Base-by-base conservation (phyloP, 2,113 vertebrate genomes). In the Pteruthius melanotis region DNA sequence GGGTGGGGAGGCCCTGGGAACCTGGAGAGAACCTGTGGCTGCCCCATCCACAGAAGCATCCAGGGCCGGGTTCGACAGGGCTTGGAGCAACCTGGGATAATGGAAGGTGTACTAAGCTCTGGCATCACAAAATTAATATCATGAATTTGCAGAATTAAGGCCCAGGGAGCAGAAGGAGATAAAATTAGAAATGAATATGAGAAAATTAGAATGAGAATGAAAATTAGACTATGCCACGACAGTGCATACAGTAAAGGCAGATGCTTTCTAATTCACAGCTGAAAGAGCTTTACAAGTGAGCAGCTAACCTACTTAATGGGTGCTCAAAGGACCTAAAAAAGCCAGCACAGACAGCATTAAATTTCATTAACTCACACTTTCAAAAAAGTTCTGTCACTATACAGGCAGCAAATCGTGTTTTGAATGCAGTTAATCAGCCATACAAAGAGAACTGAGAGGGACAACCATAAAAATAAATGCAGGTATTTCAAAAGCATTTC, bases 371-470 rank as follows among this genome's bases (percentile, higher is more conserved):
- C 66, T 77, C 54, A 53, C 45, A 72, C 42, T 82, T 91, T 52
- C 33, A 83, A 76, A 69, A 78, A 78, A 87, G 39, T 56, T 83
- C 81, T 66, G 71, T 82, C 68, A 74, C 69, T 78, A 21, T 18
- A 70, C 0, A 4, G 78, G 79, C 69, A 66, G 71, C 39, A 94
- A 94, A 92, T 65, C 24, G 6, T 49, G 39, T 42, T 94, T n/a
- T 77, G 54, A 93, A 88, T 49, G 71, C n/a, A 70, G 77, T 83
- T 95, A 92, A 90, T 95, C 78, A 93, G 47, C 79, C 64, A 90
- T 53, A 87, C 59, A 83, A 72, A 33, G 44, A 84, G 76, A 92
- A 69, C 35, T 71, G 66, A 75, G 27, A 92, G 27, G 33, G 27
- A 89, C 49, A 81, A 75, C 30, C n/a, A 80, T 19, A 90, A 80